Conservation (phyloP, 2,113 vertebrate genomes). For the Cardinalis cardinalis region DNA sequence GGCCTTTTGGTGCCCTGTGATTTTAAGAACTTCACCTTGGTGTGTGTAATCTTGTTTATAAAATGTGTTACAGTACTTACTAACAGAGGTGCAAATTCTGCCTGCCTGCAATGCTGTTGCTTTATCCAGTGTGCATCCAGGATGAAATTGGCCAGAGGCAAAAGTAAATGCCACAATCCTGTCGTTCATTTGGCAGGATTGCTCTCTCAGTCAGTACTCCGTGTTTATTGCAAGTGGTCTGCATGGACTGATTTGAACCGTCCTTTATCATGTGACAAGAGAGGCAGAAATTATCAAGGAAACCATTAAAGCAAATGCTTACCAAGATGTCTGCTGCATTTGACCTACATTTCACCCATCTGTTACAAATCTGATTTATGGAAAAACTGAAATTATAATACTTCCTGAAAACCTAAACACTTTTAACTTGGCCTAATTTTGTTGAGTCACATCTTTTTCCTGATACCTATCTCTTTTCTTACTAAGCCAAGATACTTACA, state of each 20-base stretch:
- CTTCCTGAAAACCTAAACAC: background rate
- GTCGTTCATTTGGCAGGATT: background rate
- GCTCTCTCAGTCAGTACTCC: background rate
- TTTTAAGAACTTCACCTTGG: background rate
- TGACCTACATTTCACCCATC: slow-evolving; percentile 66
- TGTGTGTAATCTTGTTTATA: background rate
- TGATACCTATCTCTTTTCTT: slow-evolving; percentile 14
- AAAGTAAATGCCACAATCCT: background rate
- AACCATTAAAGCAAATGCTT: slow-evolving; percentile 44
- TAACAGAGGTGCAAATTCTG: background rate
- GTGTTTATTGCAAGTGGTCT: background rate
- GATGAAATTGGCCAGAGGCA: background rate
- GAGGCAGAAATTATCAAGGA: slow-evolving; percentile 13
- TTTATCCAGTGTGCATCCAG: background rate
- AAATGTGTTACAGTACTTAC: background rate
- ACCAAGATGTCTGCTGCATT: slow-evolving; percentile 33
- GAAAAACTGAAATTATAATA: slow-evolving; percentile 40
- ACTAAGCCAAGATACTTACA: background rate
- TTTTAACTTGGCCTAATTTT: background rate
- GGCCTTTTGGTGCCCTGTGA: background rate
- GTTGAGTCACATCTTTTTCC: background rate
- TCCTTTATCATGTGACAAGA: background rate
- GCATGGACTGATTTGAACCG: background rate
- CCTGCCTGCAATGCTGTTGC: background rate
- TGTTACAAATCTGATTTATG: slow-evolving; percentile 56